Percentiles rank a stretch among this genome's conserved stretches.
phyloP scores from a whole-genome alignment of 2,797 vertebrate genomes.

The Coregonus suidteri region DNA sequence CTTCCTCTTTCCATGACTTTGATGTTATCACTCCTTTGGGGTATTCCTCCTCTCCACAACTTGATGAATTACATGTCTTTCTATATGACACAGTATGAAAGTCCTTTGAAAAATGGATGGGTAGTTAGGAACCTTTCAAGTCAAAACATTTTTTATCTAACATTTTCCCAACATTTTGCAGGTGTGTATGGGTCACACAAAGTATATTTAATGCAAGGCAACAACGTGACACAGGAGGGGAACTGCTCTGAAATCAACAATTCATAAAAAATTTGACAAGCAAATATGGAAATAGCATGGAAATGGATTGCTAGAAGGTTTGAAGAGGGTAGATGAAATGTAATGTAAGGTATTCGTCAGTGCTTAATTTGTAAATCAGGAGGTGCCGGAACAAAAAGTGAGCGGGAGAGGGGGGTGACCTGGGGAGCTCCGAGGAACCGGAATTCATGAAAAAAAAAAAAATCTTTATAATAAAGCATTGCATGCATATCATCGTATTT shows the following conservation, averaged over 20 bases:
- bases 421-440: no score
- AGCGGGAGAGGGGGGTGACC: no score
- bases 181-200: conserved; percentile 14
- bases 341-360: conserved; percentile 73
- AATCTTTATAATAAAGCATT: no score
- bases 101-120: neutral
- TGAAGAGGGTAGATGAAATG: conserved; percentile 72
- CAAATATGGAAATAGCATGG: neutral
- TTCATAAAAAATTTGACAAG: conserved; percentile 57
- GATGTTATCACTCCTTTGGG: neutral
- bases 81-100: neutral
- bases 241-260: conserved; percentile 45
- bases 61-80: no score
- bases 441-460: no score
- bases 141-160: conserved; percentile 26
- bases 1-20: no score
- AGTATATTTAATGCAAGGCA: conserved; percentile 7
- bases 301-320: conserved; percentile 25
- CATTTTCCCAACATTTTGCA: conserved; percentile 29
- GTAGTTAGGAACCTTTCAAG: conserved; percentile 37
- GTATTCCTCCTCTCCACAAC: neutral
- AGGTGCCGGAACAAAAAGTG: no score
- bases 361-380: no score
- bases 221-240: conserved; percentile 35
- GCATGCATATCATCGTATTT: no score